Base-by-base conservation (phyloP, 2,888 invertebrate genomes). In the Meloe dianella region DNA sequence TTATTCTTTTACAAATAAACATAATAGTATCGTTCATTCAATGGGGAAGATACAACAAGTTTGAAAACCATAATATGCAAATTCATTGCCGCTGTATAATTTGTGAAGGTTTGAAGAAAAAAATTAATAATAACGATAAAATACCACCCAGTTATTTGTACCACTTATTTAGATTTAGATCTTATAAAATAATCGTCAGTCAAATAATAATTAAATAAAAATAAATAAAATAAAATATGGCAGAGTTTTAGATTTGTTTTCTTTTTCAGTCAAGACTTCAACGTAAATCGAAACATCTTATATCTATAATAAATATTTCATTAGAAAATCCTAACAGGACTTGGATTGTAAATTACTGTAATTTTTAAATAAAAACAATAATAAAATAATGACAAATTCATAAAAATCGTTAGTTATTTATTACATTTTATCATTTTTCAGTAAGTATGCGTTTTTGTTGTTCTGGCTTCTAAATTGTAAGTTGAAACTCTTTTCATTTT, bases 231-330 rank as follows among this genome's bases (percentile, higher is more conserved):
- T 1, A 27, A 54, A 7, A 24, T 54, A 27, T 54, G 8, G 24
- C 6, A 27, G 38, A 38, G 14, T 54, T 54, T 54, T 54, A 27
- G 54, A 54, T 54, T 54, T 54, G 6, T 14, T 54, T 54, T 54
- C 12, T 27, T 27, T 54, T 27, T 10, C 12, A 14, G 24, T 6
- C 27, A 54, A 22, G 54, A n/a, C 54, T 54, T 27, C 54, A 27
- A 54, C 54, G 27, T 54, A 12, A 24, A 27, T 54, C 54, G n/a
- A 54, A 27, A 54, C 24, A 54, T 54, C 54, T 14, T 54, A 54
- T n/a, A n/a, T n/a, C n/a, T n/a, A n/a, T 54, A 54, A 51, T 54
- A 54, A 54, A 54, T 54, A 54, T 54, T 27, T 54, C 54, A 54
- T 54, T 54, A 54, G 27, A 27, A 14, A 54, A 54, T 54, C 24